Conservation (phyloP, 2,113 vertebrate genomes). For the Bostrychus sinensis region DNA sequence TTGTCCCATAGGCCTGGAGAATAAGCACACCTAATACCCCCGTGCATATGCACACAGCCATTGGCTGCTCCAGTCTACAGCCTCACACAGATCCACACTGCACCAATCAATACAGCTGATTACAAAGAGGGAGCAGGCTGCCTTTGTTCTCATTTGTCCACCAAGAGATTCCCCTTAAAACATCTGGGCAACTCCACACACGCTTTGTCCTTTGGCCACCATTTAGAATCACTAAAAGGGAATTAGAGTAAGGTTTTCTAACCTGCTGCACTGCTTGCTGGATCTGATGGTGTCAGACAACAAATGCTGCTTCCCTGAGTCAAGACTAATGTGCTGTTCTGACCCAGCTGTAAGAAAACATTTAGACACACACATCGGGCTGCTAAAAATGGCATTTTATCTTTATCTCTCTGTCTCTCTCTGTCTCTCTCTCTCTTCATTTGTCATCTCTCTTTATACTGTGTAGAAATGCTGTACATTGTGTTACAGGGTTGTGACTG, state of each 20-base stretch:
- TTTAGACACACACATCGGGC: slow-evolving; percentile 56
- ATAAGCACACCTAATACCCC: slow-evolving; percentile 73
- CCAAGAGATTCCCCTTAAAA: slow-evolving; percentile 33
- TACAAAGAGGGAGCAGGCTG: slow-evolving; percentile 63
- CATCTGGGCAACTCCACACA: slow-evolving; percentile 32
- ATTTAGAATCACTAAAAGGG: slow-evolving; percentile 11
- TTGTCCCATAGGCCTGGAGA: slow-evolving; percentile 73
- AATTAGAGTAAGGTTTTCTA: slow-evolving; percentile 3
- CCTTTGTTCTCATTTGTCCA: slow-evolving; percentile 67
- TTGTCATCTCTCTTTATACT: slow-evolving; percentile 74
- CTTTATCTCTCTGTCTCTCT: slow-evolving; percentile 54
- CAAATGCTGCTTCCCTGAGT: slow-evolving; percentile 30
- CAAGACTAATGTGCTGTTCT: slow-evolving; percentile 54
- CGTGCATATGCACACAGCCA: slow-evolving; percentile 73
- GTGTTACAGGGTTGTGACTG: slow-evolving; percentile 78
- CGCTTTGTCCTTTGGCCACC: slow-evolving; percentile 9
- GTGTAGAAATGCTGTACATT: slow-evolving; percentile 78
- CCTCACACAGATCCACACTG: slow-evolving; percentile 56
- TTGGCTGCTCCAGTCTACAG: slow-evolving; percentile 55
- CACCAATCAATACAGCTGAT: slow-evolving; percentile 81
- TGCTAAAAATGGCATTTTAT: slow-evolving; percentile 66
- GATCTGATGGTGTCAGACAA: slow-evolving; percentile 16
- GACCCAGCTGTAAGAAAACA: slow-evolving; percentile 68
- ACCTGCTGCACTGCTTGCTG: slow-evolving; percentile 22
- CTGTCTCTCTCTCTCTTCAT: slow-evolving; percentile 50